These are phyloP conservation scores for Apus apus DNA, from an alignment of 2,113 vertebrate species.

Conservation along the genomic window DNA sequence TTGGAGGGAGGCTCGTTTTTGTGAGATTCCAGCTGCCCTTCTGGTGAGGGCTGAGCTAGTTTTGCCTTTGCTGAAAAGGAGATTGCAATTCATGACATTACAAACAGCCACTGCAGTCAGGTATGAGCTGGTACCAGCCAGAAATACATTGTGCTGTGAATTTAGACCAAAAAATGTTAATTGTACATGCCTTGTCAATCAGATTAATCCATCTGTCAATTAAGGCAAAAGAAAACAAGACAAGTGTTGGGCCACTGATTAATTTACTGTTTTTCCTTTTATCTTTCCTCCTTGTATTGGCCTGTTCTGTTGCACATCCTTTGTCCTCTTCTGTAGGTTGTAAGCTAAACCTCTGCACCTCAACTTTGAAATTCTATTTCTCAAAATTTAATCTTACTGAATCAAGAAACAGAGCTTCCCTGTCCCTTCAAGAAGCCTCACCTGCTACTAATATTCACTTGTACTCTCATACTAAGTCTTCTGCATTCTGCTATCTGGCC, in stretches of 20 bases:
- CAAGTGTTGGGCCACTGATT: background rate
- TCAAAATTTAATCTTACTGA: background rate
- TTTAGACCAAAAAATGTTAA: background rate
- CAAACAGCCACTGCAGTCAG: background rate
- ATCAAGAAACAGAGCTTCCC: background rate
- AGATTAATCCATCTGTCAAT: background rate
- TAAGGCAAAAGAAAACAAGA: background rate
- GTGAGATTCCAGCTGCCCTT: constrained; percentile 47
- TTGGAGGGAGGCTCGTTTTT: background rate
- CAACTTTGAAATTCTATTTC: background rate
- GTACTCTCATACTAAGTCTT: background rate
- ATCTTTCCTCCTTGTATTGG: background rate
- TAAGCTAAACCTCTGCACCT: background rate
- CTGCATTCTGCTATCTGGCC: background rate
- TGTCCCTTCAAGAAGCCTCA: background rate
- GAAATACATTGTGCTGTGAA: background rate
- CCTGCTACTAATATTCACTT: background rate
- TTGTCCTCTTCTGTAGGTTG: background rate
- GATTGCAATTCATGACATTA: background rate
- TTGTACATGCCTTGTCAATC: background rate
- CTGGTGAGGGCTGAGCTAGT: constrained; percentile 23
- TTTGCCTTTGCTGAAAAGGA: constrained; percentile 40
- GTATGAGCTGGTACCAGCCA: background rate
- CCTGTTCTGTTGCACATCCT: background rate
- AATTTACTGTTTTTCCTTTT: background rate